phyloP scores from a whole-genome alignment of 2,888 invertebrate genomes.

The Apamea anceps region DNA sequence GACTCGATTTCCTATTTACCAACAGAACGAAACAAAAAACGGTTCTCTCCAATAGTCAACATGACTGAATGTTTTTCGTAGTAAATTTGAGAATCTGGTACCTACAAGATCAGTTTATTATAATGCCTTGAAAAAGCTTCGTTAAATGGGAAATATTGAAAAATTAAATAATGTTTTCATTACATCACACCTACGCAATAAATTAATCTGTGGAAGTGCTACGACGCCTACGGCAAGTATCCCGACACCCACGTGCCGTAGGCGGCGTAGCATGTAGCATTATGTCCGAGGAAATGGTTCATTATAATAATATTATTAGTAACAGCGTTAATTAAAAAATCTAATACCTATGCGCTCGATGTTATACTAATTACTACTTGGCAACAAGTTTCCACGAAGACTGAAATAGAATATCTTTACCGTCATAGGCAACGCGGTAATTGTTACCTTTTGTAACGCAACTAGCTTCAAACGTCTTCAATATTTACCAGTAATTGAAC shows the following conservation, averaged over 20 bases:
- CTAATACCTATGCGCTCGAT: not conserved
- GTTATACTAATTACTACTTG: not conserved
- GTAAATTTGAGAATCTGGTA: not conserved
- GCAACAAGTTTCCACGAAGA: not conserved
- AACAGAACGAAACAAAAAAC: not conserved
- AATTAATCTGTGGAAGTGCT: conserved; percentile 20
- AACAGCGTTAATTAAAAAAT: not conserved
- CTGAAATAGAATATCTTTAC: conserved; percentile 12
- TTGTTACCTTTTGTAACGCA: not conserved
- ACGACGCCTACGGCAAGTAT: not conserved
- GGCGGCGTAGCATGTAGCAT: not conserved
- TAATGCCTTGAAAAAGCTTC: not conserved
- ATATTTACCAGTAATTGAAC: conserved; percentile 9
- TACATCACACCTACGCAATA: conserved; percentile 13
- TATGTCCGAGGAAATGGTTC: not conserved
- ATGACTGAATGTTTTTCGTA: not conserved
- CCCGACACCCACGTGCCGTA: not conserved
- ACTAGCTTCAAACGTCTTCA: not conserved
- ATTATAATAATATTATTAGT: not conserved
- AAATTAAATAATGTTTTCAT: conserved; percentile 4
- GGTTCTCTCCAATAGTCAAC: not conserved
- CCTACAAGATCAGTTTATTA: not conserved
- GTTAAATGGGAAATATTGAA: not conserved
- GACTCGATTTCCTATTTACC: not conserved
- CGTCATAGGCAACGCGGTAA: not conserved